Evolutionary conservation across 2,113 vertebrate species (phyloP), one percentile per base, ranked within the genome.

Genomic region (Chionodraco myersi): DNA sequence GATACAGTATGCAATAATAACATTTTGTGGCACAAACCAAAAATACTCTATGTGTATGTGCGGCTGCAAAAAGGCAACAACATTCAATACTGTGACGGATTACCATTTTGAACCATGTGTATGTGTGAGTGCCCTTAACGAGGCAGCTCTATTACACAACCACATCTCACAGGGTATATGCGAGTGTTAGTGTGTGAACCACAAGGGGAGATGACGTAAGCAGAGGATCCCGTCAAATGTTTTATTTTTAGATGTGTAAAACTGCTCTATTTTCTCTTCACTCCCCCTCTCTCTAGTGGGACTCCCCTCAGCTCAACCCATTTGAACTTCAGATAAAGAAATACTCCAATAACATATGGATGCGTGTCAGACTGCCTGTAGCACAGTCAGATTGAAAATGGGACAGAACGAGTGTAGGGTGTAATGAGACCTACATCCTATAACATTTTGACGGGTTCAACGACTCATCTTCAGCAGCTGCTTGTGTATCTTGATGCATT

Each of bases 221-320:
- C 71, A 66, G 72, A 86, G 67, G 84, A 90, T 91, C 82, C 83
- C 86, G 91, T 93, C 92, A 89, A 90, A 93, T 73, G 77, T 78
- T 91, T 90, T 93, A 94, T 93, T 93, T 92, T 92, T 92, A 91
- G 91, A 92, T 61, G 78, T 79, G 86, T 88, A 84, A 89, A 91
- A 92, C 86, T 87, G 86, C 82, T 93, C 89, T 62, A 82, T 88
- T 89, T 41, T 89, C 64, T 73, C 62, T 85, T 56, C 63, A 72
- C 62, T 82, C 57, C 41, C 54, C 49, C 62, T 59, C 66, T 57
- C 75, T 88, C 82, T 73, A 56, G 51, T 83, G 86, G 86, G 88
- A 86, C 83, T 78, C 77, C 72, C 88, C 71, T 89, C 80, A 79
- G 69, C 68, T 86, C 45, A 80, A 62, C 57, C 77, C 60, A 84